Percentiles rank a stretch among this genome's conserved stretches.
These are phyloP conservation scores for Lordiphosa collinella DNA, from an alignment of 1,140 invertebrate species.

Conservation along the genomic window DNA sequence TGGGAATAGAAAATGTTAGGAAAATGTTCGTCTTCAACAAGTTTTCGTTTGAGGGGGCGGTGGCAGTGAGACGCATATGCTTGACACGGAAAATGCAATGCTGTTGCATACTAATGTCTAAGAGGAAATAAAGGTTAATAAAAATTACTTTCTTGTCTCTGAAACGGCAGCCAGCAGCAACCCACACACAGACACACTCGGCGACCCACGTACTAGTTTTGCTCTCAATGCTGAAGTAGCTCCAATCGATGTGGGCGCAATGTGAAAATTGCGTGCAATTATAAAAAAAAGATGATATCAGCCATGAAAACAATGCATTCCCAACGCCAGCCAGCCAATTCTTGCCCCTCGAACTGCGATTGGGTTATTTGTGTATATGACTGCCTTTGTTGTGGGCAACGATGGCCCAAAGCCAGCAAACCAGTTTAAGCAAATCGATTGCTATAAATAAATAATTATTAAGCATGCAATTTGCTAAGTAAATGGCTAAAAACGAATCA, in stretches of 20 bases:
- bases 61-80: slow-evolving; percentile 44
- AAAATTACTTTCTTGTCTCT: slow-evolving; percentile 46
- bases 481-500: slow-evolving; percentile 1
- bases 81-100: slow-evolving; percentile 69
- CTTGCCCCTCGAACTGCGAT: slow-evolving; percentile 9
- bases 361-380: slow-evolving; percentile 20
- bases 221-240: slow-evolving; percentile 16
- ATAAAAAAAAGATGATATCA: slow-evolving; percentile 66
- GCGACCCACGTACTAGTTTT: slow-evolving; percentile 23
- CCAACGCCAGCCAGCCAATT: slow-evolving; percentile 11
- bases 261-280: slow-evolving; percentile 71
- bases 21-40: slow-evolving; percentile 38
- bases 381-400: slow-evolving; percentile 22
- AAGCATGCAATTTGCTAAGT: slow-evolving; percentile 24
- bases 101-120: slow-evolving; percentile 53
- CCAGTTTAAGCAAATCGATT: slow-evolving; percentile 39
- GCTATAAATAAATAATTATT: slow-evolving; percentile 65
- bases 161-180: background rate
- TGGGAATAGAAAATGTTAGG: slow-evolving; percentile 46
- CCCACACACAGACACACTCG: background rate
- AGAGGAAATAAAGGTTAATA: slow-evolving; percentile 42
- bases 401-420: slow-evolving; percentile 30
- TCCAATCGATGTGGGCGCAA: slow-evolving; percentile 42
- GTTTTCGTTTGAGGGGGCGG: background rate
- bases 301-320: slow-evolving; percentile 21